Evolutionary conservation across 2,113 vertebrate genomes (phyloP).

Genomic region (Galbula dea): DNA sequence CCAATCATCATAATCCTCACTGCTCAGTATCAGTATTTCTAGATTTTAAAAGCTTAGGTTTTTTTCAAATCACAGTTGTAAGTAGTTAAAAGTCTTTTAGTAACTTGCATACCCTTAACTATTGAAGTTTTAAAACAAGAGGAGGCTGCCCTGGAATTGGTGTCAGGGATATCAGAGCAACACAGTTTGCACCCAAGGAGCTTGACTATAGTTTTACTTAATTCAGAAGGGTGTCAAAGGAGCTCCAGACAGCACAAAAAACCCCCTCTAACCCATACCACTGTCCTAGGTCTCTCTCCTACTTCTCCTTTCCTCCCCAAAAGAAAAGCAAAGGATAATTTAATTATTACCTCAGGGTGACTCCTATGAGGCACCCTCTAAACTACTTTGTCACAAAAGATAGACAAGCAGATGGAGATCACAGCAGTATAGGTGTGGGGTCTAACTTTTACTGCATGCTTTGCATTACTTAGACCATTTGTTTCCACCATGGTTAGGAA

Average conservation of each 20-base stretch:
- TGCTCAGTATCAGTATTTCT: neutral
- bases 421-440: neutral
- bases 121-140: neutral
- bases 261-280: neutral
- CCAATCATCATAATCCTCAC: neutral
- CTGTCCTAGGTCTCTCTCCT: neutral
- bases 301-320: neutral
- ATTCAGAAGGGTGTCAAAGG: neutral
- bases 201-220: neutral
- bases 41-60: rapidly evolving
- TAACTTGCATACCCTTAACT: neutral
- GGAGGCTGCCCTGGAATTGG: neutral
- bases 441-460: neutral
- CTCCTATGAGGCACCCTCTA: neutral
- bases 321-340: neutral
- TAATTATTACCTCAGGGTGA: neutral
- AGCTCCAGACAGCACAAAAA: neutral
- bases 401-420: neutral
- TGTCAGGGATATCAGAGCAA: neutral
- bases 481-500: neutral
- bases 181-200: neutral
- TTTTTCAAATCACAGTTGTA: neutral
- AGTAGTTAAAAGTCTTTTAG: neutral
- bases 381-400: neutral
- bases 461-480: neutral